Evolutionary conservation across 2,797 vertebrate species (phyloP).

Genomic region (Sternarchorhynchus goeldii): DNA sequence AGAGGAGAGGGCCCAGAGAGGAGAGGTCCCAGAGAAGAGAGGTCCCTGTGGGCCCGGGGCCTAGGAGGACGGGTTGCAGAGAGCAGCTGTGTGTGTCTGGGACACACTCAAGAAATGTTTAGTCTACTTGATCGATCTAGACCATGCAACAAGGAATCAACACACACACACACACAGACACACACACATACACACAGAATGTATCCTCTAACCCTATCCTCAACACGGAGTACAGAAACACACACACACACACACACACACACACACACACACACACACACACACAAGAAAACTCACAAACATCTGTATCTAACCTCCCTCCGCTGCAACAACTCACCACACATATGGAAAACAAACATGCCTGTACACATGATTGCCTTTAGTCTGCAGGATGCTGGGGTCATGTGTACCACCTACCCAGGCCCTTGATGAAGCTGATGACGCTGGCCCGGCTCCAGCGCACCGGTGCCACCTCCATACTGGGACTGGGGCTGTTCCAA

Average conservation of each 20-base stretch:
- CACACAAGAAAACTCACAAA: not conserved
- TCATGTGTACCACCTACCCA: conserved; percentile 82
- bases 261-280: conserved; percentile 28
- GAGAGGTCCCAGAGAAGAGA: not conserved
- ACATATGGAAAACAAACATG: conserved; percentile 1
- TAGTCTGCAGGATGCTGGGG: not conserved
- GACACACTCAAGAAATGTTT: conserved; percentile 42
- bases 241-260: conserved; percentile 30
- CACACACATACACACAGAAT: conserved; percentile 29
- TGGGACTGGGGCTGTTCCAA: conserved; percentile 20
- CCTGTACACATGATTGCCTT: not conserved
- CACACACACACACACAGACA: too few species aligned
- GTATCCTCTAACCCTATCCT: conserved; percentile 31
- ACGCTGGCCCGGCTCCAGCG: conserved; percentile 90
- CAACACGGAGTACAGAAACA: conserved; percentile 23
- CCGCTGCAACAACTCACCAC: not conserved
- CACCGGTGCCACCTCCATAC: conserved; percentile 57
- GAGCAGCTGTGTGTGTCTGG: conserved; percentile 5
- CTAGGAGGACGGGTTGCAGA: conserved; percentile 24
- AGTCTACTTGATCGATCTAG: conserved; percentile 17
- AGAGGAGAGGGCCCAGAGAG: too few species aligned
- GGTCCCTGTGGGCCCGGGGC: not conserved
- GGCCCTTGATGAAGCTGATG: conserved; percentile 95
- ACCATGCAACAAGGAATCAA: conserved; percentile 40
- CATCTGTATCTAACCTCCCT: not conserved